These are phyloP conservation scores for Acrobasis suavella DNA, from an alignment of 2,888 invertebrate species.

Conservation along the genomic window DNA sequence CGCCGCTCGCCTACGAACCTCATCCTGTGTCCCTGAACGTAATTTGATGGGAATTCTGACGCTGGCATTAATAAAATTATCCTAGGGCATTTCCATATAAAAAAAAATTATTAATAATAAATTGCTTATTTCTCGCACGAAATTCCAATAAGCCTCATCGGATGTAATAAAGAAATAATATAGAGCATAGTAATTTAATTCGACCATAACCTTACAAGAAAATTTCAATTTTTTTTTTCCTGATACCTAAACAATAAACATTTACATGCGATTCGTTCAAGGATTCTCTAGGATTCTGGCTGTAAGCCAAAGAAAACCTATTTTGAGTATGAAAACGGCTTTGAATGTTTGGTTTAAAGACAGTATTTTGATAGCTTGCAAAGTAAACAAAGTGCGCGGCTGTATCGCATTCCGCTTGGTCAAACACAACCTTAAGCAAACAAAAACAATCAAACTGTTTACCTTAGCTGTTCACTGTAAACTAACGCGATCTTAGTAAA, in stretches of 20 bases:
- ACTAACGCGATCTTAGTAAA: conserved; percentile 9
- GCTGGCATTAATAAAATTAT: neutral
- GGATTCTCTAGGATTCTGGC: conserved; percentile 8
- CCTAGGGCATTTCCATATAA: neutral
- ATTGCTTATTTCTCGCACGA: too few species aligned
- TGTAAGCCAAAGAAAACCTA: conserved; percentile 12
- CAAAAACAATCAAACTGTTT: conserved; percentile 13
- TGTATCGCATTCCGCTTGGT: conserved; percentile 13
- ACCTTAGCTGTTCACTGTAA: neutral
- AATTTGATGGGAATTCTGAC: conserved; percentile 4
- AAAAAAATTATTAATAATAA: too few species aligned
- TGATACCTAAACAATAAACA: neutral
- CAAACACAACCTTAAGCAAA: conserved; percentile 16
- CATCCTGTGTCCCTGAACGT: neutral
- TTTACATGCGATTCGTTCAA: neutral
- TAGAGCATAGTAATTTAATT: too few species aligned
- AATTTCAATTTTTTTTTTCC: too few species aligned
- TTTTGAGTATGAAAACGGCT: conserved; percentile 10
- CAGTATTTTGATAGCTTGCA: conserved; percentile 15
- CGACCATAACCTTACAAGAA: too few species aligned
- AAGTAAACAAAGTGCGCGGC: conserved; percentile 8
- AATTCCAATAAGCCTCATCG: too few species aligned
- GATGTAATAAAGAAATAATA: too few species aligned
- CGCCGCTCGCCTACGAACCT: neutral
- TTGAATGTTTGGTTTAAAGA: conserved; percentile 10